Evolutionary conservation across 2,888 invertebrate species (phyloP), one percentile per base, ranked within the genome.

Genomic region (Celastrina argiolus): DNA sequence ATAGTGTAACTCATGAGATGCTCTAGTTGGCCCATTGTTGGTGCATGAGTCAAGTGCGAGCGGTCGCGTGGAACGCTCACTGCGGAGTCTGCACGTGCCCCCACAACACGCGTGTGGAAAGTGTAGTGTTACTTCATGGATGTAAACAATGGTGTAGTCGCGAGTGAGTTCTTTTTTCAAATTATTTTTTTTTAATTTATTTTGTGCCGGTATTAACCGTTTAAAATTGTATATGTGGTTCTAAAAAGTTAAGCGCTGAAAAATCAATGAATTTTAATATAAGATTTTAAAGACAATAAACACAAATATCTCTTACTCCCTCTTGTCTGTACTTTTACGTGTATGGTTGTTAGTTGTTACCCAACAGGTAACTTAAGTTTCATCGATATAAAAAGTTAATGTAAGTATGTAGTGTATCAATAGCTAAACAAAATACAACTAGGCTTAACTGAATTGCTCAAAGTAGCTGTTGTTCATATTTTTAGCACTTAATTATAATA

Each of bases 31-130:
- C 71, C 75, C 75, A 85, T 87, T 89, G 85, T 87, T 74, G 72
- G 71, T 75, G 76, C 78, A 69, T 78, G 84, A 88, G 87, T 89
- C 88, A 88, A 87, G 89, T 88, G 88, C 85, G 87, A 83, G 78
- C 88, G 79, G 74, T 81, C 80, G 86, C 72, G 84, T 87, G 90
- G 88, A 90, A 90, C 90, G 73, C 80, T 85, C 88, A 88, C 83
- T 81, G 81, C 78, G 81, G 80, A 81, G 76, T 79, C 84, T 78
- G 83, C 87, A 85, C 85, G 88, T 88, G 86, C 75, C 74, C 76
- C 68, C 74, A 74, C 64, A 77, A 83, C 88, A 88, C 89, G 88
- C 84, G 87, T 36, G 36, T 51, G 51, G 22, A 51, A 51, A 51
- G 51, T 51, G 51, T 51, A 51, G 26, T 51, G 51, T 22, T 22